These are phyloP conservation scores for Elysia crispata DNA, from an alignment of 2,888 invertebrate species.

Conservation along the genomic window DNA sequence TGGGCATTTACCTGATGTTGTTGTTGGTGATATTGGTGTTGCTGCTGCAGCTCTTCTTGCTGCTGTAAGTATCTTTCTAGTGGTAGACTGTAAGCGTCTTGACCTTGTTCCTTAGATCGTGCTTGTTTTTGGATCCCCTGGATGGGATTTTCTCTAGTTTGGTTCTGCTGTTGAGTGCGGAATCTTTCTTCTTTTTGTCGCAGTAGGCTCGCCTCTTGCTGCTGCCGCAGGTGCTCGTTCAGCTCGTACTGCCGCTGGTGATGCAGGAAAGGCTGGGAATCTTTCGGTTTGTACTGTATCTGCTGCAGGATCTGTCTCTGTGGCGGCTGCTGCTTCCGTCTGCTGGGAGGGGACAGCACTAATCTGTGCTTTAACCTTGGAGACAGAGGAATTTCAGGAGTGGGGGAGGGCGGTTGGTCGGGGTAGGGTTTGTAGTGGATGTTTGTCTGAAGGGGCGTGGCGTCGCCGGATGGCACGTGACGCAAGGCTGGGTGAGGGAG, in stretches of 20 bases:
- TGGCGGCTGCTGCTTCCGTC: conserved; percentile 4
- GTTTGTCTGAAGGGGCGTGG: background rate
- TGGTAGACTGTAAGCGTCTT: too few species aligned
- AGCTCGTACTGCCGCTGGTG: background rate
- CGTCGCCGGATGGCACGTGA: background rate
- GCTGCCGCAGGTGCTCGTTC: background rate
- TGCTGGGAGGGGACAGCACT: background rate
- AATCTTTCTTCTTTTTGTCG: background rate
- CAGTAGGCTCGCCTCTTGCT: background rate
- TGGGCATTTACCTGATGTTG: background rate
- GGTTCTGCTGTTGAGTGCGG: background rate
- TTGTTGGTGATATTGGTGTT: conserved; percentile 18
- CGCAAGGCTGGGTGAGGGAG: conserved; percentile 18
- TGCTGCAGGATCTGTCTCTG: conserved; percentile 25
- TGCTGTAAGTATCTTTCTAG: too few species aligned
- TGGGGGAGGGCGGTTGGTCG: conserved; percentile 14
- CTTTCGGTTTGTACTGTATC: conserved; percentile 7
- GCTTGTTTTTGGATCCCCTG: too few species aligned
- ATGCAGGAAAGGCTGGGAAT: background rate
- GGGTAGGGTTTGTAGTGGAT: conserved; percentile 36
- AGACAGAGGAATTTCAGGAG: conserved; percentile 5
- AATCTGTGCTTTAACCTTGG: conserved; percentile 34
- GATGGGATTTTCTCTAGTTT: too few species aligned
- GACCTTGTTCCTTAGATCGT: too few species aligned
- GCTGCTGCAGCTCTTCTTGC: background rate